These are phyloP conservation scores for Cinclus cinclus DNA, from an alignment of 2,113 vertebrate species.

Conservation along the genomic window DNA sequence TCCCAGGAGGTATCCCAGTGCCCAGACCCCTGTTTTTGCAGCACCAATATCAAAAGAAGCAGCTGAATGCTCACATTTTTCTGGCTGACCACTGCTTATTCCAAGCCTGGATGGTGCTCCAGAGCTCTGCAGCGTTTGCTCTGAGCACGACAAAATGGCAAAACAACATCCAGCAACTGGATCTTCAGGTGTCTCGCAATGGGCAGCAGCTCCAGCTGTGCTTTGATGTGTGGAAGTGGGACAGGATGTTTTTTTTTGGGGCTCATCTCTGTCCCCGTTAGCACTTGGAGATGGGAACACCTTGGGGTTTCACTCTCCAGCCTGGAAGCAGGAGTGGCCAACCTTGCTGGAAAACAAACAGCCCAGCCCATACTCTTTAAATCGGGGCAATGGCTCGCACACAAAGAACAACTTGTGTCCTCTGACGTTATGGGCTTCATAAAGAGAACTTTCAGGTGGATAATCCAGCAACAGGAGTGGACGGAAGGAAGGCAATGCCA, in stretches of 20 bases:
- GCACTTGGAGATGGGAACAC: neutral
- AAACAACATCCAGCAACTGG: neutral
- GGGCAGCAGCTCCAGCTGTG: neutral
- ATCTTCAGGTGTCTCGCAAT: neutral
- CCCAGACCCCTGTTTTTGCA: neutral
- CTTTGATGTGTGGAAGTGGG: neutral
- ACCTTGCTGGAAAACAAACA: constrained; percentile 1
- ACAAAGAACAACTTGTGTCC: neutral
- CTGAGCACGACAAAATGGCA: fast-evolving
- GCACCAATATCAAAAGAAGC: neutral
- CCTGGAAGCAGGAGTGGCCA: neutral
- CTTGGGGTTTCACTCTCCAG: neutral
- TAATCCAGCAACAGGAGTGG: neutral
- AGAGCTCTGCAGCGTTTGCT: neutral
- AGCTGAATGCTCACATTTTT: fast-evolving
- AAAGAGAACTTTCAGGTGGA: neutral
- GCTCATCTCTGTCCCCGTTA: neutral
- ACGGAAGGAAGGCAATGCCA: neutral
- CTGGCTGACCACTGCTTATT: fast-evolving
- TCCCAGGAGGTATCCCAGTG: neutral
- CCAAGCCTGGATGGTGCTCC: neutral
- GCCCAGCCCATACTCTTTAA: constrained; percentile 21
- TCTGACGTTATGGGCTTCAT: neutral
- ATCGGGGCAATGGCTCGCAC: neutral
- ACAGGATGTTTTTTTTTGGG: neutral